Percentiles rank a stretch among this genome's conserved stretches.
Conservation (phyloP, 2,888 invertebrate genomes). For the Heliconius hortense region DNA sequence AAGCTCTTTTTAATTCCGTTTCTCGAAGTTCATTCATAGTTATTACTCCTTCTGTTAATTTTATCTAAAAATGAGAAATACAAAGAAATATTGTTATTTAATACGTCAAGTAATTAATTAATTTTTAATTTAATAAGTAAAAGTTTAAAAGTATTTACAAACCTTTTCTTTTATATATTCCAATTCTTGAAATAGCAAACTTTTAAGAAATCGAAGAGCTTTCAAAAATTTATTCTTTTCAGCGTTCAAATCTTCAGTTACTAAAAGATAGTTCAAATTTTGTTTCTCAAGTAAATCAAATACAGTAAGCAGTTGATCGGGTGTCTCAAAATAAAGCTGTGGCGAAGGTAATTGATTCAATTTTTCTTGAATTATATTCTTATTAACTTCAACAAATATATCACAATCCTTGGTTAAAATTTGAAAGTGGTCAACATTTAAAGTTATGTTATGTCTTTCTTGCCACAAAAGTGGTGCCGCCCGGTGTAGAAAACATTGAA, state of each 20-base stretch:
- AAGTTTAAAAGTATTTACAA: slow-evolving; percentile 28
- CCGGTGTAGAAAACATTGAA: slow-evolving; percentile 71
- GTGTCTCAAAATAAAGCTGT: slow-evolving; percentile 66
- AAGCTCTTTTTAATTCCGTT: slow-evolving; percentile 64
- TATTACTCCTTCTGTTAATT: slow-evolving; percentile 61
- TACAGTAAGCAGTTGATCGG: slow-evolving; percentile 62
- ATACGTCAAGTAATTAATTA: neutral
- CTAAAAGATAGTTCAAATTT: slow-evolving; percentile 72
- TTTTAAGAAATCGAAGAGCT: slow-evolving; percentile 58
- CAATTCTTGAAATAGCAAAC: slow-evolving; percentile 57
- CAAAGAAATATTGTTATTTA: neutral
- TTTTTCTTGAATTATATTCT: slow-evolving; percentile 52
- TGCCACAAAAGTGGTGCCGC: slow-evolving; percentile 73
- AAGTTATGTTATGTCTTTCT: slow-evolving; percentile 57
- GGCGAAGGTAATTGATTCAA: slow-evolving; percentile 59
- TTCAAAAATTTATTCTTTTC: slow-evolving; percentile 70
- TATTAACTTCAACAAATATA: slow-evolving; percentile 61
- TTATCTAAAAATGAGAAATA: slow-evolving; percentile 55
- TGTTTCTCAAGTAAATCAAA: slow-evolving; percentile 70
- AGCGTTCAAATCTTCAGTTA: slow-evolving; percentile 67
- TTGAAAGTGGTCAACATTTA: slow-evolving; percentile 57
- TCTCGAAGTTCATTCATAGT: slow-evolving; percentile 60
- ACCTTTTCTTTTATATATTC: slow-evolving; percentile 68
- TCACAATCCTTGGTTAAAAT: slow-evolving; percentile 62
- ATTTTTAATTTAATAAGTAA: neutral